phyloP scores from a whole-genome alignment of 2,888 invertebrate species.

The Pheosia tremula region DNA sequence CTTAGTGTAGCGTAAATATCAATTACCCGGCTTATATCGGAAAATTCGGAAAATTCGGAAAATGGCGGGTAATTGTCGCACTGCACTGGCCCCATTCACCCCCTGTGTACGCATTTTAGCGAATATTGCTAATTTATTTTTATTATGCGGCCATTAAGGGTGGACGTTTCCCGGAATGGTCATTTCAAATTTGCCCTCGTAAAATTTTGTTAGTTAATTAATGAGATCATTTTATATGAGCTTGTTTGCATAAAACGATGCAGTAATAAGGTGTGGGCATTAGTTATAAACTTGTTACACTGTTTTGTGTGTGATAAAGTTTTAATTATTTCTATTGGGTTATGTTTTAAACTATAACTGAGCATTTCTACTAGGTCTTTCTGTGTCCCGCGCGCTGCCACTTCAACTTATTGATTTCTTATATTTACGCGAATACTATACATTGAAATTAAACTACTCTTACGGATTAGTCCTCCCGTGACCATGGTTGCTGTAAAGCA shows the following conservation, averaged over 20 bases:
- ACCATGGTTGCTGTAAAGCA: too few relatives aligned
- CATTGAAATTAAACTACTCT: too few relatives aligned
- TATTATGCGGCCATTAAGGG: constrained; percentile 63
- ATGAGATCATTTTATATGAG: constrained; percentile 34
- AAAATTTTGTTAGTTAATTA: constrained; percentile 60
- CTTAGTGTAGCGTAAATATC: constrained; percentile 78
- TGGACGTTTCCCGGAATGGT: constrained; percentile 54
- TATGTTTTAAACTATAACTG: neutral
- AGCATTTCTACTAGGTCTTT: too few relatives aligned
- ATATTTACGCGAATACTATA: too few relatives aligned
- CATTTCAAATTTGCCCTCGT: constrained; percentile 50
- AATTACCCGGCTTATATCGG: constrained; percentile 71
- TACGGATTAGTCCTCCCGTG: too few relatives aligned
- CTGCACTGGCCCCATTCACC: constrained; percentile 31
- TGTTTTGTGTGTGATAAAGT: neutral
- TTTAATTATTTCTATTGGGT: neutral
- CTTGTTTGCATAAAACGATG: constrained; percentile 23
- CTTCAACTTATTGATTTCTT: too few relatives aligned
- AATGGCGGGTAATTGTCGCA: constrained; percentile 63
- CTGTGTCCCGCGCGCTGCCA: too few relatives aligned
- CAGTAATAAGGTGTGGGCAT: constrained; percentile 8
- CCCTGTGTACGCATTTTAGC: constrained; percentile 56
- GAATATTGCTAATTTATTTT: constrained; percentile 78
- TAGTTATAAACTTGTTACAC: neutral
- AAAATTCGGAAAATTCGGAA: constrained; percentile 67